A percentile compares a stretch with the other conserved stretches of the same genome.
phyloP scores from a whole-genome alignment of 2,888 invertebrate genomes.

The Platycheirus albimanus region DNA sequence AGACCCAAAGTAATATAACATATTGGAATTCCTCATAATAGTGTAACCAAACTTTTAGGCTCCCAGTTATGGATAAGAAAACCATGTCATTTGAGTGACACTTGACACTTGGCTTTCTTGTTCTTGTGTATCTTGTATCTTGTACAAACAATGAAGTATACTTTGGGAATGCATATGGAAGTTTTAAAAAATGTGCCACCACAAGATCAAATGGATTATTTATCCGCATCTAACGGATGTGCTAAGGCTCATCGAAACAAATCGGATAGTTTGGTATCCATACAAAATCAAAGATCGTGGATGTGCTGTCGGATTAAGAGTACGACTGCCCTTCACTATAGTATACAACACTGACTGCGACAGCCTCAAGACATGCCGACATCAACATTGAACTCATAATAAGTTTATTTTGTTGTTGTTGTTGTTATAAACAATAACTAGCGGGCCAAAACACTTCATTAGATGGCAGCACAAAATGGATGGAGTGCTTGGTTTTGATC shows the following conservation, averaged over 20 bases:
- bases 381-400: constrained; percentile 45
- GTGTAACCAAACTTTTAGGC: constrained; percentile 45
- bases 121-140: constrained; percentile 36
- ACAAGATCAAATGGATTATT: constrained; percentile 57
- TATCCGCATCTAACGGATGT: constrained; percentile 54
- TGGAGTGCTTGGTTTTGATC: constrained; percentile 37
- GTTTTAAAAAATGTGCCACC: constrained; percentile 40
- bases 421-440: constrained; percentile 59
- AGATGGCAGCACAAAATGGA: constrained; percentile 47
- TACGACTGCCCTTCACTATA: constrained; percentile 59
- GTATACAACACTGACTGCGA: neutral
- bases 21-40: constrained; percentile 61
- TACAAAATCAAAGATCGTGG: constrained; percentile 48
- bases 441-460: constrained; percentile 64
- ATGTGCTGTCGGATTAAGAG: constrained; percentile 63
- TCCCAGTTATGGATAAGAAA: constrained; percentile 56
- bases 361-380: constrained; percentile 29
- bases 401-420: constrained; percentile 58
- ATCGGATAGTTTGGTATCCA: constrained; percentile 54
- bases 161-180: constrained; percentile 58
- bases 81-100: constrained; percentile 70
- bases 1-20: constrained; percentile 67
- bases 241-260: constrained; percentile 57
- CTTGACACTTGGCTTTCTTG: constrained; percentile 54
- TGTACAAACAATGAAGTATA: constrained; percentile 56